Percentiles rank a stretch among this genome's conserved stretches.
phyloP scores from a whole-genome alignment of 2,797 vertebrate species.

The Heliangelus exortis region DNA sequence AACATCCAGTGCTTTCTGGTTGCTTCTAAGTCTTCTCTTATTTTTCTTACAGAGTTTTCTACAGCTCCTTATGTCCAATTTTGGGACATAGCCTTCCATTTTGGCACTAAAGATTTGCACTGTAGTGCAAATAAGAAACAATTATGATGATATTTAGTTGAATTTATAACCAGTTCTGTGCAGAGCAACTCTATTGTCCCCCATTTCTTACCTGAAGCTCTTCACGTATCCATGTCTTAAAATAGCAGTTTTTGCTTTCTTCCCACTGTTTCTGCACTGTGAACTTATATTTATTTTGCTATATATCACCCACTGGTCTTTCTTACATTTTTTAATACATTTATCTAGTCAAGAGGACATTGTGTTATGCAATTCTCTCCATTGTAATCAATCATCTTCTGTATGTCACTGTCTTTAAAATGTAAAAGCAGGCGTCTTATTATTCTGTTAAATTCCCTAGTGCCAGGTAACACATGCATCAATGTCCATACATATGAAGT shows the following conservation, averaged over 20 bases:
- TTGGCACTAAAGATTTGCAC: not conserved
- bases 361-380: constrained; percentile 36
- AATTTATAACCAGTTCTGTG: not conserved
- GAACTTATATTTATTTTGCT: constrained; percentile 1
- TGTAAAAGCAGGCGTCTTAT: constrained; percentile 28
- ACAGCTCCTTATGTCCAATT: rapidly evolving
- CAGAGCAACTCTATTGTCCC: not conserved
- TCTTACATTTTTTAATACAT: not conserved
- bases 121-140: not conserved
- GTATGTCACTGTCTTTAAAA: constrained; percentile 21
- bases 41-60: not conserved
- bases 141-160: not conserved
- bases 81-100: not conserved
- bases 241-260: not conserved
- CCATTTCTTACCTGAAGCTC: not conserved
- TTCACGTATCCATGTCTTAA: not conserved
- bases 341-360: constrained; percentile 29
- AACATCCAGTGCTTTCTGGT: not conserved
- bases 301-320: not conserved
- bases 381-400: constrained; percentile 44
- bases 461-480: constrained; percentile 26
- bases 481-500: not conserved
- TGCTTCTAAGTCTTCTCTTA: not conserved
- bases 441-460: constrained; percentile 26
- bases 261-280: not conserved